Evolutionary conservation across 2,797 vertebrate genomes (phyloP), one percentile per base, ranked within the genome.

Genomic region (Pogonophryne albipinna): DNA sequence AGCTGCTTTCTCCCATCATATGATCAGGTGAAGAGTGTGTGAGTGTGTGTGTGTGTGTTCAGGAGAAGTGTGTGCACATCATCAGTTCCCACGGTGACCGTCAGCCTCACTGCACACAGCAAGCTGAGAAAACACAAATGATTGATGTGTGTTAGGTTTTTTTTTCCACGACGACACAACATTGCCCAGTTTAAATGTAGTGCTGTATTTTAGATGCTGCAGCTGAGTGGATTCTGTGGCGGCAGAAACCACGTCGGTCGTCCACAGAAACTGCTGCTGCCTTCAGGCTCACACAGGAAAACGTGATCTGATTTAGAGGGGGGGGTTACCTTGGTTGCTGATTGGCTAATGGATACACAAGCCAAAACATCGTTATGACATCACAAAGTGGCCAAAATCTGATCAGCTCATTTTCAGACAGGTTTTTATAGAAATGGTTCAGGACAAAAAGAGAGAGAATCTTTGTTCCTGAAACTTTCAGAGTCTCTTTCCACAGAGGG

Each of bases 31-130:
- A 75, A 66, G 52, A 80, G 67, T n/a, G n/a, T n/a, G n/a, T n/a
- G 7, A 49, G 12, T 2, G 0, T 12, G 61, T 20, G 27, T 27
- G 27, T 23, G 23, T 23, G 60, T 56, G 70, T 44, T 86, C 66
- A 75, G 85, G 80, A 66, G 80, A 75, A 69, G 67, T 12, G 9
- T 19, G 23, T 27, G 23, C 4, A 27, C 27, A 4, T 27, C 52
- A 17, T 11, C 15, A 9, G 55, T 77, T 87, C 64, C 52, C 64
- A 51, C 10, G 66, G 66, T 70, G 74, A 10, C 49, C 16, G 8
- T 44, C 45, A 3, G 3, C 31, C 47, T 91, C 69, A 95, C 88
- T 95, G 94, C 78, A 94, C 66, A 83, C 93, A 94, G 86, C 94
- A 95, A 15, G 88, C 94, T 95, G 89, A 50, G 70, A 64, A 87